Evolutionary conservation across 2,113 vertebrate genomes (phyloP), one percentile per base, ranked within the genome.

Genomic region (Dascyllus trimaculatus): DNA sequence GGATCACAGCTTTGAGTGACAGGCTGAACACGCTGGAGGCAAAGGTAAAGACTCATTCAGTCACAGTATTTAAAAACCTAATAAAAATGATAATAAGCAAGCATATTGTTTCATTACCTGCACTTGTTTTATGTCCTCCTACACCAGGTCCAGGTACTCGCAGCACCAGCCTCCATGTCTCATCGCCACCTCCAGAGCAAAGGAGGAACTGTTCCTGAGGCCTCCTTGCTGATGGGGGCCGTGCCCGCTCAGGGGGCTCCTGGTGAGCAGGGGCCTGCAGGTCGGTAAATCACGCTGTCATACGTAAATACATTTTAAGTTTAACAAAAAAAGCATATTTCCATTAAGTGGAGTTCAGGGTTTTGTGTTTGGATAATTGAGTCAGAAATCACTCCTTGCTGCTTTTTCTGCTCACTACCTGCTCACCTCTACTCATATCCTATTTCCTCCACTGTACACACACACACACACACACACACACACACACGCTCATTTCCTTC

Each of bases 21-120:
- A 93, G 95, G 5, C 94, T 99, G 49, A 89, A 88, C 87, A 93
- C 93, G 2, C 93, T 99, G 49, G 97, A 99, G 81, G 88, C 92
- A 0, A 97, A 97, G 96, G 98, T 98, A 81, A 74, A 72, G 60
- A 32, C 32, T 78, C 56, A 25, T 19, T 75, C 61, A 53, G 52
- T 11, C 32, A 3, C 71, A 3, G 14, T 3, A n/a, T 56, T 25
- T 25, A 21, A 38, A 67, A 60, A 38, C 18, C 32, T 48, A 10
- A 21, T 11, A 63, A 70, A 56, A 4, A 11, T 21, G 11, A 14
- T 24, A 53, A 32, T 35, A 52, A 64, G 65, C 11, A 51, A 40
- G 10, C 4, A 22, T 43, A 2, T 52, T 45, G 46, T 32, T 69
- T 71, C 25, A 61, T 68, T n/a, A 38, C 52, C 25, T 40, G 45